Evolutionary conservation across 1,140 invertebrate species (phyloP).

Genomic region (Linepithema humile): DNA sequence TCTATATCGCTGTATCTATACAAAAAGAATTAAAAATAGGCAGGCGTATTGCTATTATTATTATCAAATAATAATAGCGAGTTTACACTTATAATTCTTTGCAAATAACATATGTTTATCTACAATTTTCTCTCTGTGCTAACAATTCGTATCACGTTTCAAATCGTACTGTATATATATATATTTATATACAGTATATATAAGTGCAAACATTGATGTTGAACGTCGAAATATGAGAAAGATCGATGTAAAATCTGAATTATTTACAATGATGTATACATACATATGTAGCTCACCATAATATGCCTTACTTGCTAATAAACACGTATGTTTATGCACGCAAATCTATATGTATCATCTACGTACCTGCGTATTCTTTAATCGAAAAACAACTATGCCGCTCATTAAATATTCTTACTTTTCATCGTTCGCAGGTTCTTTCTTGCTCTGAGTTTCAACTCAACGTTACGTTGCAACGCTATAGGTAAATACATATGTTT

Average conservation of each 20-base stretch:
- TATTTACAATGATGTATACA: conserved; percentile 22
- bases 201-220: conserved; percentile 50
- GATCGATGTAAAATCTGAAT: conserved; percentile 20
- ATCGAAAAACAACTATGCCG: background rate
- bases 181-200: conserved; percentile 40
- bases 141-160: background rate
- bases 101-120: conserved; percentile 23
- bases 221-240: conserved; percentile 2
- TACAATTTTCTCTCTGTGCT: conserved; percentile 32
- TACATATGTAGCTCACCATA: background rate
- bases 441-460: background rate
- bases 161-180: conserved; percentile 1
- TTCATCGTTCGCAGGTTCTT: background rate
- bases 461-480: background rate
- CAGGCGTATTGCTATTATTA: conserved; percentile 21
- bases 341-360: conserved; percentile 40
- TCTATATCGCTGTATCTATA: conserved; percentile 26
- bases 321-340: background rate
- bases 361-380: background rate
- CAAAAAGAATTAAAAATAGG: conserved; percentile 22
- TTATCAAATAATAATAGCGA: background rate
- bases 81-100: background rate
- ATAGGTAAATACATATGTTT: background rate
- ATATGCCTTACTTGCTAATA: background rate
- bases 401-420: background rate